Conservation (phyloP, 2,888 invertebrate genomes). For the Zygogramma bicolorata region DNA sequence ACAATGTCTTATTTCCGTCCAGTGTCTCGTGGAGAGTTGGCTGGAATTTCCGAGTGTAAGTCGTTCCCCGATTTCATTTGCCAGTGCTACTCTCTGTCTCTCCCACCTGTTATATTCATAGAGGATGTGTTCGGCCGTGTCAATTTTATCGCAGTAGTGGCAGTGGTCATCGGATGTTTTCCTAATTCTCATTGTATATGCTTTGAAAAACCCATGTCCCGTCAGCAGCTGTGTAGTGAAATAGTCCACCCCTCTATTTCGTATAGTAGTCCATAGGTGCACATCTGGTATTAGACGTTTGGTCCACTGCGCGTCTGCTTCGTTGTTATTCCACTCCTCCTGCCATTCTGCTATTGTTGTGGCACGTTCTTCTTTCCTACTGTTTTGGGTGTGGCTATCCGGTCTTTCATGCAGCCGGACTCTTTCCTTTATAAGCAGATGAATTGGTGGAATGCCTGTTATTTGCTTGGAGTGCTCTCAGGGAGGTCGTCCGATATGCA, state of each 20-base stretch:
- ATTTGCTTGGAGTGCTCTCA: background rate
- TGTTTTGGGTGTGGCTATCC: background rate
- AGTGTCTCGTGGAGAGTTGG: background rate
- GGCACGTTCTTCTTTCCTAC: background rate
- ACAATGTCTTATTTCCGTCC: background rate
- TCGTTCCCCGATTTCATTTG: background rate
- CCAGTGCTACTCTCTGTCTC: background rate
- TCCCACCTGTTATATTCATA: background rate
- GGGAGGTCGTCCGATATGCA: background rate
- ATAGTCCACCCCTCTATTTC: background rate
- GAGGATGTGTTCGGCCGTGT: background rate
- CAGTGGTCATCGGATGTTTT: background rate
- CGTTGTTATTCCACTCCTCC: background rate
- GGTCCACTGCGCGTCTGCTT: background rate
- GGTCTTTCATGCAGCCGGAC: background rate
- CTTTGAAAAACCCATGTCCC: background rate
- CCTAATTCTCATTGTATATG: background rate
- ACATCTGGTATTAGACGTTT: background rate
- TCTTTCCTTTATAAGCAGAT: background rate
- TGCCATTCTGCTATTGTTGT: background rate
- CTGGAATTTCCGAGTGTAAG: background rate
- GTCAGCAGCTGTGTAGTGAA: background rate
- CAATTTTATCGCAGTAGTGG: background rate
- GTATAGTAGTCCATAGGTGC: background rate
- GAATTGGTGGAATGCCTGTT: background rate